phyloP scores from a whole-genome alignment of 2,797 vertebrate species.

The Cyclura pinguis region DNA sequence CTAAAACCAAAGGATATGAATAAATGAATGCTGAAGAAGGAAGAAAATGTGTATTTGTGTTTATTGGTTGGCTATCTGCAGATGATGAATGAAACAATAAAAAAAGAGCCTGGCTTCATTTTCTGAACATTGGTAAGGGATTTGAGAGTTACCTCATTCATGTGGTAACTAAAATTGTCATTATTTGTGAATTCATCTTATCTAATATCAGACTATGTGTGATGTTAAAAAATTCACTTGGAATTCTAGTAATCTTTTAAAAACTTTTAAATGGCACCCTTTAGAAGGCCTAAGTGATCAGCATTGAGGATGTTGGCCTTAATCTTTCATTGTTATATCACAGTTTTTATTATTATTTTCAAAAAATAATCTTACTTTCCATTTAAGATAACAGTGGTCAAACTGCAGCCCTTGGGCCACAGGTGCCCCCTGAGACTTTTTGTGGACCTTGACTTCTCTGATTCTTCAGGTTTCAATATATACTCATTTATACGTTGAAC shows the following conservation, averaged over 20 bases:
- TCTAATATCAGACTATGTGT: neutral
- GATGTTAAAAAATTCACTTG: neutral
- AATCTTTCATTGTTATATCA: neutral
- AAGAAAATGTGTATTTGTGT: neutral
- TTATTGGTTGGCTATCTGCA: conserved; percentile 55
- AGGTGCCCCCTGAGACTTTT: too few relatives aligned
- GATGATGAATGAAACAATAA: conserved; percentile 43
- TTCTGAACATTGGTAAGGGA: conserved; percentile 24
- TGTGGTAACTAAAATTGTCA: neutral
- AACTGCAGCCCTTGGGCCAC: too few relatives aligned
- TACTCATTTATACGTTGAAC: too few relatives aligned
- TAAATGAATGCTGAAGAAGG: neutral
- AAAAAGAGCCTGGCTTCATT: conserved; percentile 42
- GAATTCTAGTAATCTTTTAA: neutral
- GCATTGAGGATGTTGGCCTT: neutral
- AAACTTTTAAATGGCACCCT: neutral
- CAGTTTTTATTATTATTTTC: neutral
- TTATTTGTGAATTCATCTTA: neutral
- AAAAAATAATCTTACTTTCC: neutral
- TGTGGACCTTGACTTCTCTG: too few relatives aligned
- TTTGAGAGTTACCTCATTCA: conserved; percentile 37
- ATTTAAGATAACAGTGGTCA: neutral
- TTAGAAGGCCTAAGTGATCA: neutral
- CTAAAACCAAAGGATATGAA: conserved; percentile 59
- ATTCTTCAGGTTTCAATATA: too few relatives aligned